Evolutionary conservation across 2,113 vertebrate genomes (phyloP), one percentile per base, ranked within the genome.

Genomic region (Australoheros scitulus): DNA sequence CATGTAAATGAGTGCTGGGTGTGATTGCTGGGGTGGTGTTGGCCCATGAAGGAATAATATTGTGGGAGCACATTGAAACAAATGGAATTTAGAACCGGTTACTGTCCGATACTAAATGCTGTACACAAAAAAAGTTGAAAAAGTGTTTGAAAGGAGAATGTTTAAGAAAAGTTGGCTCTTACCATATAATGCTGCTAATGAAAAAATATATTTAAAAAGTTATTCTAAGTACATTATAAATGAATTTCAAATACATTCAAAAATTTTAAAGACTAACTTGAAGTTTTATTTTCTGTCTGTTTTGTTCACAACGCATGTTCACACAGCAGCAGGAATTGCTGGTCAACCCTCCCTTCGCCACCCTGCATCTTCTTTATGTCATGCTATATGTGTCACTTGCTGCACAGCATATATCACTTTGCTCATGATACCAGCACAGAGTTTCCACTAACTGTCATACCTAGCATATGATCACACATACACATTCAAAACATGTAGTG

Each of bases 361-460:
- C 10, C 65, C 17, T 29, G 1, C 18, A 72, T 55, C 47, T 18
- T 34, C 47, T 18, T n/a, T 79, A 24, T 82, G 85, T 83, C 65
- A 87, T 29, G 20, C 60, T 75, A 87, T 83, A 85, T 57, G 59
- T 87, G 84, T 82, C 79, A 88, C 81, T 72, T 32, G 65, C 65
- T 70, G 24, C 32, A 52, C 13, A 55, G 68, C 68, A 72, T 79
- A 82, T 74, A 70, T 34, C 57, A 32, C 47, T 68, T 64, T 85
- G 15, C 80, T 41, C 64, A 81, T 76, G 79, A 61, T 78, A 83
- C 26, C 17, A 64, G 86, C 68, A 52, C 84, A 87, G 43, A 80
- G 79, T 93, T 91, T 91, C 88, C 75, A 34, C 78, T 76, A 41
- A 20, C 61, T 79, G 36, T 56, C 87, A 91, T 91, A 86, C 82